Base-by-base conservation (phyloP, 2,113 vertebrate genomes). In the Heliornis fulica region DNA sequence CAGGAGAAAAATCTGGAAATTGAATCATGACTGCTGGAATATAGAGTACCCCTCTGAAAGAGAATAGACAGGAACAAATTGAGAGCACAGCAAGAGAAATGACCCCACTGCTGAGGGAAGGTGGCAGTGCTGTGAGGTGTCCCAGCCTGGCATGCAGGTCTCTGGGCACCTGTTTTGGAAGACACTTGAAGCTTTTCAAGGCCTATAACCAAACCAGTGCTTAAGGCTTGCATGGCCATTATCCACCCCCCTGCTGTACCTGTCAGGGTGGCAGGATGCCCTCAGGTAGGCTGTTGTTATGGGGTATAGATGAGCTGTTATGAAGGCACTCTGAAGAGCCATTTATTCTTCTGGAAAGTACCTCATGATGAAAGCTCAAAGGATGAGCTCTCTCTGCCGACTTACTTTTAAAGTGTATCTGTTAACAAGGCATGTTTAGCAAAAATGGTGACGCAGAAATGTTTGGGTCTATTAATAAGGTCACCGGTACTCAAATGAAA, bases 381-480 rank as follows among this genome's bases (percentile, higher is more conserved):
- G 57, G 28, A 82, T 45, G 70, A 89, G 13, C 22, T 23, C 34
- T 22, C 40, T 79, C 59, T 70, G 63, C 38, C 66, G 76, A 54
- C 59, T 74, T 57, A 17, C 74, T 60, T 89, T 61, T 92, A 87
- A 83, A 86, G 22, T 28, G 1, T 69, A 77, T 45, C 68, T 83
- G 63, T 80, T 90, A 86, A 83, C 84, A 76, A 93, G 84, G 61
- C 26, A 8, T 63, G 56, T 75, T 94, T 74, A 91, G 85, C 90
- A 41, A 76, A 96, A 87, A 46, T 29, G 46, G 32, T 76, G 74
- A 94, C 87, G 57, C 45, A 79, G 81, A 72, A 87, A 21, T 79
- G 70, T 94, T 92, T 71, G 84, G 59, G 14, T 70, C 19, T 90
- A 17, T 90, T 87, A 94, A 90, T 95, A 79, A 87, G 45, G 71